Evolutionary conservation across 64 coral and sea anemone species (phyloP), one percentile per base, ranked within the genome.

Genomic region (Stylophora pistillata): DNA sequence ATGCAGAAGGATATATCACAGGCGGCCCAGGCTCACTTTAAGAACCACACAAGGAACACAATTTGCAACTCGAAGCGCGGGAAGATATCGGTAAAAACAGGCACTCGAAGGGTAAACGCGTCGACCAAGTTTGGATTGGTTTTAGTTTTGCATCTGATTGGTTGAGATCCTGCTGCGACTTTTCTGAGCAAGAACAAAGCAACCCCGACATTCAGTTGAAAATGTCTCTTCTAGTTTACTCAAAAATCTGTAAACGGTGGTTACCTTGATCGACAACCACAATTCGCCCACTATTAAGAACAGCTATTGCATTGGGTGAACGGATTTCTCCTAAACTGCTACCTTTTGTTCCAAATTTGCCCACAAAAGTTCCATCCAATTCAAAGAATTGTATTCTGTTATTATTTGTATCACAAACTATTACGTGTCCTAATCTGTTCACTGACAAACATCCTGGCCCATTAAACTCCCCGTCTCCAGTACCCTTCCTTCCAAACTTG

Each of bases 331-430:
- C 92, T 31, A 89, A 33, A 5, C 85, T 79, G 71, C 28, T 25
- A 30, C 92, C 92, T 17, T 89, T 77, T 26, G 47, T 85, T 32
- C 92, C 92, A 89, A 94, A 94, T 10, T 86, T 89, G 34, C 81
- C 89, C 11, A 94, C 31, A 71, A 77, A 89, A 55, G 74, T 71
- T 0, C 92, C 92, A 29, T 94, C 81, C 47, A 82, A 30, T 18
- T 89, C 71, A 74, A 94, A 94, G 18, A 94, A 23, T 63, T 94
- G 79, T 65, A 89, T 89, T 10, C 92, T 78, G 17, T 89, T 58
- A 85, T 94, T 94, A 31, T 83, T 72, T 76, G 72, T 71, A 72
- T 94, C 79, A 71, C 92, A 94, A 54, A 94, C 71, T 27, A 94
- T 74, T 20, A 94, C 11, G 27, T 80, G 33, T 15, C 89, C 92